Evolutionary conservation across 2,888 invertebrate species (phyloP).

Genomic region (Cantharis rufa): DNA sequence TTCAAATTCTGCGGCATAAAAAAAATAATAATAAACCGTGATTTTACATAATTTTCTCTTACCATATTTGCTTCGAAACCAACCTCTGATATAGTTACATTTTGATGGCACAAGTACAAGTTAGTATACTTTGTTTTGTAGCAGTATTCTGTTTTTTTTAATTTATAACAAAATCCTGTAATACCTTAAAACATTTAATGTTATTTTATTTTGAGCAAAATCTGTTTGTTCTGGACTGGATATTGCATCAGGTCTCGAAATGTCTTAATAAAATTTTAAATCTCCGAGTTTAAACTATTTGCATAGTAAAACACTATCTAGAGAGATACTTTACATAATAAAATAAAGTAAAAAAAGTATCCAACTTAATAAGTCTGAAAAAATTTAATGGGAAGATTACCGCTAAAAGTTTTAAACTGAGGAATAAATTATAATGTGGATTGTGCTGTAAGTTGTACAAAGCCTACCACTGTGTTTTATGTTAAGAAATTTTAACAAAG

Average conservation of each 20-base stretch:
- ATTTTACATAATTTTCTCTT: too few relatives aligned
- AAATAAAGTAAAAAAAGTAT: not conserved
- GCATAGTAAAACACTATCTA: not conserved
- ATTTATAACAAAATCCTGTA: not conserved
- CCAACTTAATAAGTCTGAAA: not conserved
- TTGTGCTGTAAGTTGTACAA: not conserved
- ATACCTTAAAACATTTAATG: not conserved
- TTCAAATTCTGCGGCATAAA: too few relatives aligned
- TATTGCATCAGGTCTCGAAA: too few relatives aligned
- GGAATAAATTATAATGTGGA: not conserved
- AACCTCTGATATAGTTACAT: not conserved
- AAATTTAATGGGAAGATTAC: not conserved
- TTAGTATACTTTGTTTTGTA: not conserved
- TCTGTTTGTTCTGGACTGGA: not conserved
- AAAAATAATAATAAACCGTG: too few relatives aligned
- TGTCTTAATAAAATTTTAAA: not conserved
- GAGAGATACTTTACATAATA: not conserved
- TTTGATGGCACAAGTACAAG: not conserved
- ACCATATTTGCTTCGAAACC: too few relatives aligned
- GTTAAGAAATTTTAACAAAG: not conserved
- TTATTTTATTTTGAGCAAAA: not conserved
- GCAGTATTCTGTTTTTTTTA: not conserved
- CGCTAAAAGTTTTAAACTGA: not conserved
- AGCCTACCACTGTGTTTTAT: not conserved
- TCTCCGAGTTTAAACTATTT: not conserved